Percentiles rank a stretch among this genome's conserved stretches.
These are phyloP conservation scores for Drosophila eohydei DNA, from an alignment of 2,888 invertebrate genomes.

Conservation along the genomic window DNA sequence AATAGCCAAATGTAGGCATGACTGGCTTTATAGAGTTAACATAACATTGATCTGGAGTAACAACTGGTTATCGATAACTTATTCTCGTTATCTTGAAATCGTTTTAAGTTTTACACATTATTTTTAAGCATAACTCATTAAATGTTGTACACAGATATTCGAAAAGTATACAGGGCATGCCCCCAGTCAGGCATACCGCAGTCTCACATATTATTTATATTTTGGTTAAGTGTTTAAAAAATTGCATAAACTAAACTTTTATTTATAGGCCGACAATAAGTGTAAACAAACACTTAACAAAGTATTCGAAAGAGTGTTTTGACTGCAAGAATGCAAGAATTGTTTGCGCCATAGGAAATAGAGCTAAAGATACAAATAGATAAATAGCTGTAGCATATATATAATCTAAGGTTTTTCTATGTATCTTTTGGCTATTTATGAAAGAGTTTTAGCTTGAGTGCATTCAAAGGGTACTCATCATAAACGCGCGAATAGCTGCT, in stretches of 20 bases:
- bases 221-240: slow-evolving; percentile 10
- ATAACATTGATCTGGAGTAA: not conserved
- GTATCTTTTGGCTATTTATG: not conserved
- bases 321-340: slow-evolving; percentile 18
- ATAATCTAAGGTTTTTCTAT: slow-evolving; percentile 33
- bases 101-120: no score
- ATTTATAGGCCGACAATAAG: slow-evolving; percentile 27
- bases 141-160: no score
- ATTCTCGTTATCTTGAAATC: no score
- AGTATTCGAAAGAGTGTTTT: not conserved
- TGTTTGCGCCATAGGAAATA: slow-evolving; percentile 15
- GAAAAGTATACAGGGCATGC: not conserved
- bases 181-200: not conserved
- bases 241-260: slow-evolving; percentile 31
- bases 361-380: slow-evolving; percentile 13
- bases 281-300: slow-evolving; percentile 45
- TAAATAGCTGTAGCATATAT: slow-evolving; percentile 10
- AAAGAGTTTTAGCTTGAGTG: slow-evolving; percentile 27
- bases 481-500: slow-evolving; percentile 7
- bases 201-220: not conserved
- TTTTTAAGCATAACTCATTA: not conserved
- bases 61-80: no score
- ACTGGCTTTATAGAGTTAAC: not conserved
- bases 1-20: not conserved
- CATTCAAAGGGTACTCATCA: slow-evolving; percentile 28